Percentiles rank a stretch among this genome's conserved stretches.
Evolutionary conservation across 1,140 invertebrate genomes (phyloP).

Genomic region (Brachionus manjavacas): DNA sequence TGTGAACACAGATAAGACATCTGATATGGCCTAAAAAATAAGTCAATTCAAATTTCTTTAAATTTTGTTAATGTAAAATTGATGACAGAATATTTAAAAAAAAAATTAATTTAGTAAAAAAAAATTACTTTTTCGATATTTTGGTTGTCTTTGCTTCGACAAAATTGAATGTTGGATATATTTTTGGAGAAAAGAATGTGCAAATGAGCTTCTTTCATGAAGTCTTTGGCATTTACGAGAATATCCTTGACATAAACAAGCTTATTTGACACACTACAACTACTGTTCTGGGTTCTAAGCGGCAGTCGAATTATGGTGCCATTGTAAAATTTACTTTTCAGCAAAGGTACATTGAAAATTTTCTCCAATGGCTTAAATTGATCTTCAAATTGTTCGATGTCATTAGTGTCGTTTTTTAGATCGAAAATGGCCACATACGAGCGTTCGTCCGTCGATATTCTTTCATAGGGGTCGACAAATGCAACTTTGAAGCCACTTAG

Average conservation of each 20-base stretch:
- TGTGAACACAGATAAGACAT: too few species aligned
- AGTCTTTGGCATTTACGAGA: constrained; percentile 37
- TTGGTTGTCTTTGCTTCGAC: constrained; percentile 42
- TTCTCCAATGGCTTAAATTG: constrained; percentile 42
- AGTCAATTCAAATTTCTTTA: too few species aligned
- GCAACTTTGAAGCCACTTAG: constrained; percentile 38
- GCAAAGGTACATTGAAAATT: constrained; percentile 32
- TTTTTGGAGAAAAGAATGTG: constrained; percentile 29
- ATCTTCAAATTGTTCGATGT: constrained; percentile 37
- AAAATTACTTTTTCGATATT: constrained; percentile 37
- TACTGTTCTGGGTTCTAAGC: constrained; percentile 33
- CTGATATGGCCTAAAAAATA: too few species aligned
- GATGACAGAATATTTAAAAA: too few species aligned
- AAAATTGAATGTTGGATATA: constrained; percentile 39
- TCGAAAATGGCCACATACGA: constrained; percentile 42
- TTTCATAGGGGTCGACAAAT: constrained; percentile 39
- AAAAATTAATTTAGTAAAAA: background rate
- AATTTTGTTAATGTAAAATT: too few species aligned
- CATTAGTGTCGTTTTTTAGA: constrained; percentile 37
- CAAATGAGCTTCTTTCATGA: constrained; percentile 39
- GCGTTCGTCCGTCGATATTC: constrained; percentile 12
- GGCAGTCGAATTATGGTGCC: constrained; percentile 42
- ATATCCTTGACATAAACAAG: constrained; percentile 39
- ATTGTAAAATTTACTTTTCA: constrained; percentile 34
- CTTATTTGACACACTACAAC: constrained; percentile 26